Percentiles rank a stretch among this genome's conserved stretches.
Conservation (phyloP, 2,113 vertebrate species). For the Larimichthys polyactis region DNA sequence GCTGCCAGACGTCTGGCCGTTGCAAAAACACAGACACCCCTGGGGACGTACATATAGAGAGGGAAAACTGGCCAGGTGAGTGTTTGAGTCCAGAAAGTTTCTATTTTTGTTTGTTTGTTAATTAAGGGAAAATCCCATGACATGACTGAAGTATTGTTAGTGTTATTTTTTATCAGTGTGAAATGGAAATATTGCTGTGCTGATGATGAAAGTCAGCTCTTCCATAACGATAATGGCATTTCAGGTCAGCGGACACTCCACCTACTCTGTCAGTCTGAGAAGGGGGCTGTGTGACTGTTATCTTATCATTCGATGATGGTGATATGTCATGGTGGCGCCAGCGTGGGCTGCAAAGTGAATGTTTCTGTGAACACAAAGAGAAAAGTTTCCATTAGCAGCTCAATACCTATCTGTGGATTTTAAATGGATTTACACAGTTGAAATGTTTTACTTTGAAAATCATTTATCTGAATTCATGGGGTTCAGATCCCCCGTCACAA, state of each 20-base stretch:
- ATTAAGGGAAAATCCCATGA: not conserved
- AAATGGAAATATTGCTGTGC: not conserved
- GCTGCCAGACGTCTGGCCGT: slow-evolving; percentile 97
- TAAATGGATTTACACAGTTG: not conserved
- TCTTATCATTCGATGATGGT: not conserved
- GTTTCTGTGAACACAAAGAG: not conserved
- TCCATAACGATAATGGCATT: not conserved
- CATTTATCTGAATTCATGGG: not conserved
- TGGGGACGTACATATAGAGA: slow-evolving; percentile 98
- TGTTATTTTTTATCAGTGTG: not conserved
- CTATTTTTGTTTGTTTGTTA: not conserved
- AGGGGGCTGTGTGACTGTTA: not conserved
- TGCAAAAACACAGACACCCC: slow-evolving; percentile 97
- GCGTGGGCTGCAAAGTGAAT: not conserved
- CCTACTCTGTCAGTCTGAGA: slow-evolving; percentile 2
- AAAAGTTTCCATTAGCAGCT: not conserved
- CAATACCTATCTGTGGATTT: not conserved
- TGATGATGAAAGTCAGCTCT: not conserved
- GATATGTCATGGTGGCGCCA: not conserved
- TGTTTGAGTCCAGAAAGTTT: not conserved
- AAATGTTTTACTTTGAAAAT: not conserved
- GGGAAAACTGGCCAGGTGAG: slow-evolving; percentile 95
- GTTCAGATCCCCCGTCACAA: not conserved
- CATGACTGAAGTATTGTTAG: not conserved
- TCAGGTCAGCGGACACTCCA: not conserved